Evolutionary conservation across 2,888 invertebrate species (phyloP).

Genomic region (Lissonota sp.): DNA sequence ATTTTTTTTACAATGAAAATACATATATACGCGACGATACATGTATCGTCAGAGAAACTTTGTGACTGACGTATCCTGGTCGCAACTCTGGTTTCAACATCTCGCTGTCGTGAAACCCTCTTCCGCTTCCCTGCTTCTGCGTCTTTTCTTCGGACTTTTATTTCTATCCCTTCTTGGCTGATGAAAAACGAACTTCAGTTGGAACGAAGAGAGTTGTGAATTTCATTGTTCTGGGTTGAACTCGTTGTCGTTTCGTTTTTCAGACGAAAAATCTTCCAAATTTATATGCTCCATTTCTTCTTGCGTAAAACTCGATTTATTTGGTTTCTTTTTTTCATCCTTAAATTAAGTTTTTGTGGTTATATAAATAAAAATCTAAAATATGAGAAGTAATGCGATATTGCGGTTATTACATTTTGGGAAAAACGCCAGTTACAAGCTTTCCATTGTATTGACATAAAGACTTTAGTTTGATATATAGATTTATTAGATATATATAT

Average conservation of each 20-base stretch:
- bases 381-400: too few species aligned
- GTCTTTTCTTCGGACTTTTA: slow-evolving; percentile 48
- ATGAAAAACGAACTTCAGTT: slow-evolving; percentile 7
- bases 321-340: too few species aligned
- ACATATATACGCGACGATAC: not conserved
- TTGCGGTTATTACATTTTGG: too few species aligned
- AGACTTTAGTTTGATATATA: too few species aligned
- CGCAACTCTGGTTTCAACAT: slow-evolving; percentile 18
- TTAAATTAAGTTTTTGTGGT: too few species aligned
- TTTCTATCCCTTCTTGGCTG: slow-evolving; percentile 16
- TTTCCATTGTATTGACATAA: too few species aligned
- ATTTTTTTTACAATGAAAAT: not conserved
- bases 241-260: slow-evolving; percentile 28
- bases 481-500: too few species aligned
- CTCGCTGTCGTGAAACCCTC: slow-evolving; percentile 9
- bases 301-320: too few species aligned
- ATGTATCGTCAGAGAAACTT: slow-evolving; percentile 67
- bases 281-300: too few species aligned
- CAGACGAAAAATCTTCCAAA: not conserved
- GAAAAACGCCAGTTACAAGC: too few species aligned
- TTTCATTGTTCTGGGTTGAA: slow-evolving; percentile 18
- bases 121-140: slow-evolving; percentile 55
- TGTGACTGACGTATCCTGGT: slow-evolving; percentile 71
- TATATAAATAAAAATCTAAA: too few species aligned
- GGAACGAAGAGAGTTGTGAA: not conserved